Percentiles rank a stretch among this genome's conserved stretches.
Evolutionary conservation across 2,797 vertebrate genomes (phyloP).

Genomic region (Hippoglossus hippoglossus): DNA sequence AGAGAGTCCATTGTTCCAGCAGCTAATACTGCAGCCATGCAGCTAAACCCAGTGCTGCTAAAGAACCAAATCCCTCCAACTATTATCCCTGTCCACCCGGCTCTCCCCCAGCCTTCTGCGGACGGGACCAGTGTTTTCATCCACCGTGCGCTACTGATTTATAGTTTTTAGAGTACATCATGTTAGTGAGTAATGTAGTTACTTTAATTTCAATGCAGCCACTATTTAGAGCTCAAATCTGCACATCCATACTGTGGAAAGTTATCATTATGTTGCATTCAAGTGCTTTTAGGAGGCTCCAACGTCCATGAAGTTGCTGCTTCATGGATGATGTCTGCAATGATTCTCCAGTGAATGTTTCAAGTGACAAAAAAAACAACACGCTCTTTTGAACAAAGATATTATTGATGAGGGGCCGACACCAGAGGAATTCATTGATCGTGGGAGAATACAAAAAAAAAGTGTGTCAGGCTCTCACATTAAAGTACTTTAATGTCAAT

Average conservation of each 20-base stretch:
- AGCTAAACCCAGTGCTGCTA: constrained; percentile 52
- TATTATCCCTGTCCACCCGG: constrained; percentile 46
- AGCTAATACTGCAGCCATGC: constrained; percentile 67
- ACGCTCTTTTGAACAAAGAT: background rate
- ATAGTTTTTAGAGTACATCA: background rate
- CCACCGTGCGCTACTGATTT: constrained; percentile 19
- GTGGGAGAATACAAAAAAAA: no score
- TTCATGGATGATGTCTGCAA: no score
- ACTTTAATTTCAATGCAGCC: background rate
- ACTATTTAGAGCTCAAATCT: background rate
- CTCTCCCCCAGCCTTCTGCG: constrained; percentile 31
- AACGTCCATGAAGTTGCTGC: no score
- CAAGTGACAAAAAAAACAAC: background rate
- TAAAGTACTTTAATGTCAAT: no score
- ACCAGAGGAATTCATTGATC: no score
- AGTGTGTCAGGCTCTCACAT: no score
- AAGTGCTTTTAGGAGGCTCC: background rate
- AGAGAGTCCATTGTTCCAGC: constrained; percentile 77
- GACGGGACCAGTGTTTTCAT: background rate
- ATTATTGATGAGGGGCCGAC: constrained; percentile 4
- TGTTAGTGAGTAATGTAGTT: background rate
- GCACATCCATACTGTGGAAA: background rate
- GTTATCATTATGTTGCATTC: background rate
- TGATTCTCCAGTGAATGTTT: no score
- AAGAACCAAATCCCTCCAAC: constrained; percentile 67